Conservation (phyloP, 2,888 invertebrate species). For the Cepaea hortensis region DNA sequence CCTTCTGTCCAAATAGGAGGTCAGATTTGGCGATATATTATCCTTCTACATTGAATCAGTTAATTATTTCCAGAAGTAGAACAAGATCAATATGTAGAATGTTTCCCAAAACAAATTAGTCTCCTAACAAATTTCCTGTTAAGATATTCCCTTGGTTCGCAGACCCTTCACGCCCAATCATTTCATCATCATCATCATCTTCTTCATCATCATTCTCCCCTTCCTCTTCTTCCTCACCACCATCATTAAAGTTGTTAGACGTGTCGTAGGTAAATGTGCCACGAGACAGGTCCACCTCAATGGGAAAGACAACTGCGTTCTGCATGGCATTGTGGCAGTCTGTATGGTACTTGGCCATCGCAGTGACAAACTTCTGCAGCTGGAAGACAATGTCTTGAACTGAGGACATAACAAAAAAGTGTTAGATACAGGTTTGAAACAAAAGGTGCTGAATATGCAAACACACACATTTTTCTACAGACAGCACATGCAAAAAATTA, state of each 20-base stretch:
- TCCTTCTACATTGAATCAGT: too few species aligned
- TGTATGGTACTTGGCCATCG: conserved; percentile 85
- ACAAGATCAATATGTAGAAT: too few species aligned
- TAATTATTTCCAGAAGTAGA: too few species aligned
- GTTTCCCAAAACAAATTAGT: conserved; percentile 1
- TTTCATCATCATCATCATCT: conserved; percentile 53
- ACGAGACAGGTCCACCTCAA: conserved; percentile 94
- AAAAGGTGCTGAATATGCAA: not conserved
- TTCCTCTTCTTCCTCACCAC: conserved; percentile 71
- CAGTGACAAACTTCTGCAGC: conserved; percentile 87
- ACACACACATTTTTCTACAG: too few species aligned
- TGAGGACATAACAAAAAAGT: conserved; percentile 62
- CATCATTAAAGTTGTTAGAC: conserved; percentile 73
- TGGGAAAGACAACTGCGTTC: conserved; percentile 89
- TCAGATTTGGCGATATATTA: too few species aligned
- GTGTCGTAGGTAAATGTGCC: conserved; percentile 88
- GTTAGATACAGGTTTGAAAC: not conserved
- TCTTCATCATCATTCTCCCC: conserved; percentile 59
- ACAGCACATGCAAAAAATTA: too few species aligned
- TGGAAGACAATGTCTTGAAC: conserved; percentile 91
- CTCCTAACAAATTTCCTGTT: conserved; percentile 56
- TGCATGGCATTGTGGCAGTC: conserved; percentile 86
- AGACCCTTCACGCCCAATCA: conserved; percentile 52
- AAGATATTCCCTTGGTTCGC: conserved; percentile 49
- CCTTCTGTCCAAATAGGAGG: too few species aligned